These are phyloP conservation scores for Marisa cornuarietis DNA, from an alignment of 1,140 invertebrate species.

Conservation along the genomic window DNA sequence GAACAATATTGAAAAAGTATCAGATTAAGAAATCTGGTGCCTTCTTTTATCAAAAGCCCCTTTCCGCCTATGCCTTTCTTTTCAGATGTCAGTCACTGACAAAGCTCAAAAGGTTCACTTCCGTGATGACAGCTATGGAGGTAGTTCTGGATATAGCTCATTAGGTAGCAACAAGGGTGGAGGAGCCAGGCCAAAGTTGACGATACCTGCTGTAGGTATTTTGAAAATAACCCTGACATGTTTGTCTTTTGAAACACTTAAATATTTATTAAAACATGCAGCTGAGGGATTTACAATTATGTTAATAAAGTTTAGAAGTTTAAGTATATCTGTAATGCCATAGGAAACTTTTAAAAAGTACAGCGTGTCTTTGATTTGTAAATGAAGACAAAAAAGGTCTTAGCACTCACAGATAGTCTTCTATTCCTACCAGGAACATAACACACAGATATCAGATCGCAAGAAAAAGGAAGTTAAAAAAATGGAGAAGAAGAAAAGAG, in stretches of 20 bases:
- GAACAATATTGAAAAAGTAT: no score
- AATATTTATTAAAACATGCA: no score
- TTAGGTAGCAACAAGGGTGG: conserved; percentile 40
- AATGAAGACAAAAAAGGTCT: no score
- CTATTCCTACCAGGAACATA: not conserved
- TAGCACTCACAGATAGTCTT: no score
- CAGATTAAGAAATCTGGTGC: not conserved
- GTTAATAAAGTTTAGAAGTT: no score
- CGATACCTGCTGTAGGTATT: not conserved
- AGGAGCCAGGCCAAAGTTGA: conserved; percentile 46
- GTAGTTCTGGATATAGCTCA: conserved; percentile 57
- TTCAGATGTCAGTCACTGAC: conserved; percentile 14
- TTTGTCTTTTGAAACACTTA: no score
- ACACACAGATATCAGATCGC: conserved; percentile 26
- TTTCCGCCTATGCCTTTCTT: not conserved
- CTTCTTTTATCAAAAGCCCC: not conserved
- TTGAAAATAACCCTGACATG: no score
- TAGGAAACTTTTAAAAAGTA: no score
- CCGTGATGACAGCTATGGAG: conserved; percentile 49
- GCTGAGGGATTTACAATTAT: no score
- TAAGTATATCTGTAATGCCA: no score
- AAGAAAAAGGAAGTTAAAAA: conserved; percentile 53
- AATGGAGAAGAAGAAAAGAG: conserved; percentile 57
- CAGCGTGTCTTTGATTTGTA: no score
- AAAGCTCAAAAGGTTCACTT: conserved; percentile 42